A percentile compares a stretch with the other conserved stretches of the same genome.
Evolutionary conservation across 2,113 vertebrate genomes (phyloP).

Genomic region (Ivindomyrus marchei): DNA sequence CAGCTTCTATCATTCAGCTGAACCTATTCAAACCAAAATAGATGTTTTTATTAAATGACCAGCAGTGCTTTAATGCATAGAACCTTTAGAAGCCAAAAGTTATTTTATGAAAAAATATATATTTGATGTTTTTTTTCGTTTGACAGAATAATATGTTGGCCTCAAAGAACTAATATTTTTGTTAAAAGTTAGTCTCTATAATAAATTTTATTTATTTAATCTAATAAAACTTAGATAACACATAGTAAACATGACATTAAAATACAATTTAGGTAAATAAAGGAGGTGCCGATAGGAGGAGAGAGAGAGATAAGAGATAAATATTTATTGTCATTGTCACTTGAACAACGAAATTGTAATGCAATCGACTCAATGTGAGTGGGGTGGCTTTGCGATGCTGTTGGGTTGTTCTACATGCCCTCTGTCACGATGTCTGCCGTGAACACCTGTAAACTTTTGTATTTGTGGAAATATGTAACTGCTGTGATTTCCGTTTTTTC

Average conservation of each 20-base stretch:
- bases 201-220: constrained; percentile 1
- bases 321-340: too few relatives aligned
- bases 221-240: not conserved
- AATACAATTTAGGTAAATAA: not conserved
- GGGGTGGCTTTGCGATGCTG: not conserved
- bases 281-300: not conserved
- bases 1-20: not conserved
- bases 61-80: constrained; percentile 1
- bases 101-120: not conserved
- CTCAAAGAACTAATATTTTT: not conserved
- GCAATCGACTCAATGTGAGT: not conserved
- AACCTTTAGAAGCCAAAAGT: not conserved
- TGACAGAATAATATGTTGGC: not conserved
- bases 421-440: not conserved
- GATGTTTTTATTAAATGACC: not conserved
- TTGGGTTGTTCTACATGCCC: not conserved
- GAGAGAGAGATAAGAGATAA: not conserved
- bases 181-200: not conserved
- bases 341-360: too few relatives aligned
- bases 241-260: not conserved
- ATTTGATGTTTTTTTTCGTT: not conserved
- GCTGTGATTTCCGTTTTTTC: not conserved
- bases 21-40: not conserved
- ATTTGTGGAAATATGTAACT: not conserved
- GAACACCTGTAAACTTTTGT: not conserved